Base-by-base conservation (phyloP, 1,140 invertebrate species). In the Yoshiicerus persimilis region DNA sequence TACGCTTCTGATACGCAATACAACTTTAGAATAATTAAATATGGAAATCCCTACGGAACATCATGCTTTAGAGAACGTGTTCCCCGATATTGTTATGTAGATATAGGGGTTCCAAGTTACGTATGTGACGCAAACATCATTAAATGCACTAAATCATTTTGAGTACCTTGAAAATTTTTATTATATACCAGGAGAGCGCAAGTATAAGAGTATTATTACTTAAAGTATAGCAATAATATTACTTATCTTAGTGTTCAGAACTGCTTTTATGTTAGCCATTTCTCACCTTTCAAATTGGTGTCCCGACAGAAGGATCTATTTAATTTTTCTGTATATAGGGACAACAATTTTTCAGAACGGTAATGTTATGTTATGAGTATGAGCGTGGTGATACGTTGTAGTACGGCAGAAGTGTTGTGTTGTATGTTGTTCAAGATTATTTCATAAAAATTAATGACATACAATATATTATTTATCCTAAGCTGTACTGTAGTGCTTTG, bases 391-490 rank as follows among this genome's bases (percentile, higher is more conserved):
- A 47, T 47, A 47, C n/a, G 8, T 16, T 47, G 13, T 47, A 20
- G 20, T 47, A 20, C 4, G 41, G 16, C 2, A n/a, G 20, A 5
- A 56, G 47, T n/a, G 47, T 56, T 56, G 47, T 56, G 47, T 56
- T 30, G 64, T 70, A 30, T 70, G 64, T 30, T 30, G 27, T 70
- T 70, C 16, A 70, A 30, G 64, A 70, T 25, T 30, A 70, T 70
- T 80, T 80, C 75, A 80, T 80, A 80, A 80, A 80, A 80, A 80
- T 36, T 80, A 80, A 80, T 80, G 75, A 34, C 64, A 70, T 34
- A n/a, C 32, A 80, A 80, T 80, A 80, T 80, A 80, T n/a, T 80
- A 34, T 36, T 80, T n/a, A 34, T n/a, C 32, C 23, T 30, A 70
- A 34, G 30, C 75, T 80, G n/a, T n/a, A 20, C 4, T 8, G 20